These are phyloP conservation scores for Pseudolaguvia tuberculata DNA, from an alignment of 2,113 vertebrate genomes.

Conservation along the genomic window DNA sequence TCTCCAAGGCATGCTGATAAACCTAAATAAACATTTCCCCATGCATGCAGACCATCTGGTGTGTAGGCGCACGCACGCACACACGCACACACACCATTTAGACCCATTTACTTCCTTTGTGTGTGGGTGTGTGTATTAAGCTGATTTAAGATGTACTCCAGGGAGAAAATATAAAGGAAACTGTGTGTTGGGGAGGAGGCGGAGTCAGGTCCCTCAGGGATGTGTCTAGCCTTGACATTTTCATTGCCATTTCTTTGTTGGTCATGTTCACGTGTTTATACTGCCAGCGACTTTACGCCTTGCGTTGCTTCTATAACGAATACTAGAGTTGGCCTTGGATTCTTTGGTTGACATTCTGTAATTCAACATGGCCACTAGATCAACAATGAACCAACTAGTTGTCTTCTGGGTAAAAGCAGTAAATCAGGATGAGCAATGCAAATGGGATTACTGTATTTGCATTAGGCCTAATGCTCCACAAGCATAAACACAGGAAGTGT, in stretches of 20 bases:
- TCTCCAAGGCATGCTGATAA: slow-evolving; percentile 27
- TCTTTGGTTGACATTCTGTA: neutral
- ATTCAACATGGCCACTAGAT: neutral
- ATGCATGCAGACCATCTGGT: slow-evolving; percentile 45
- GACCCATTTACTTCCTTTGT: slow-evolving; percentile 27
- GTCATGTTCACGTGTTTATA: slow-evolving; percentile 7
- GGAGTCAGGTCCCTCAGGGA: slow-evolving; percentile 7
- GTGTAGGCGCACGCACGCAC: slow-evolving; percentile 21
- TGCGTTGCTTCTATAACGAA: neutral
- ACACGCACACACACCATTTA: slow-evolving; percentile 18
- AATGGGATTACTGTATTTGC: neutral
- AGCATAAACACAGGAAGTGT: neutral
- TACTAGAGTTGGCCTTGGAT: neutral
- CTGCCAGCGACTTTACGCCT: neutral
- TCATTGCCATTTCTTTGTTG: slow-evolving; percentile 31
- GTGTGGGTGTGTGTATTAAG: slow-evolving; percentile 11
- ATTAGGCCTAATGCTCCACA: neutral
- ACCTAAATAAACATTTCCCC: slow-evolving; percentile 31
- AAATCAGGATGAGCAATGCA: neutral
- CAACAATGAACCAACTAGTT: neutral
- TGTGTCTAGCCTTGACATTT: slow-evolving; percentile 33
- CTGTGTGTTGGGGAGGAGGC: slow-evolving; percentile 3
- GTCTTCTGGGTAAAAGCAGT: neutral
- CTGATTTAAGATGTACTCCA: slow-evolving; percentile 36
- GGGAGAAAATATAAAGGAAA: slow-evolving; percentile 34